Evolutionary conservation across 92 coral and sea anemone species (phyloP), one percentile per base, ranked within the genome.

Genomic region (Zoanthus solanderi): DNA sequence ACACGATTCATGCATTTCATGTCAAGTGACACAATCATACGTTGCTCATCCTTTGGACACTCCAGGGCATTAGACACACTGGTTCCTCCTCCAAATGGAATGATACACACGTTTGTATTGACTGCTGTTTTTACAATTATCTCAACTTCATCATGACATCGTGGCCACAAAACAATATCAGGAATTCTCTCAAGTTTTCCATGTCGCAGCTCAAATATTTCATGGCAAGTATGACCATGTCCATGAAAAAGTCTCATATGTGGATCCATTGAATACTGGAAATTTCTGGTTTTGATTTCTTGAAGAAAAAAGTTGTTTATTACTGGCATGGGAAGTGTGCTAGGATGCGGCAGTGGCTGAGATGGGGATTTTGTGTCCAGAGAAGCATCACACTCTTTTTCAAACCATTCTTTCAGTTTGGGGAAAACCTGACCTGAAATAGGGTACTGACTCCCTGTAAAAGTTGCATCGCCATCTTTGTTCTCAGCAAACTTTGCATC

Each of bases 71-170:
- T 92, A 4, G 99, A 95, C 90, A 97, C 99, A 89, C 95, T 97
- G 2, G 99, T 97, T 11, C 99, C 99, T 17, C 99, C 99, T 23
- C 99, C 99, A 90, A 95, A 97, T 12, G 99, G 99, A 54, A 97
- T 97, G 50, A 97, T n/a, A 90, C 99, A 97, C 69, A 97, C 98
- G 71, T 96, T 92, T 88, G 82, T 93, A 50, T 91, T 88, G 65
- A 92, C 93, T 30, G 99, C 99, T 61, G 89, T 93, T 9, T 71
- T 83, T 1, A 97, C 97, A 8, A 97, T 90, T 58, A 83, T 54
- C 87, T 97, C 99, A 13, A 97, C 99, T 73, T 97, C 99, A 50
- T 86, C 91, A 79, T 97, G 99, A 83, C 91, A 88, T n/a, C 90
- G 90, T 58, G 99, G 99, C 99, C 99, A 97, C 66, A 97, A 77